Conservation (phyloP, 2,113 vertebrate genomes). For the Eonycteris spelaea region DNA sequence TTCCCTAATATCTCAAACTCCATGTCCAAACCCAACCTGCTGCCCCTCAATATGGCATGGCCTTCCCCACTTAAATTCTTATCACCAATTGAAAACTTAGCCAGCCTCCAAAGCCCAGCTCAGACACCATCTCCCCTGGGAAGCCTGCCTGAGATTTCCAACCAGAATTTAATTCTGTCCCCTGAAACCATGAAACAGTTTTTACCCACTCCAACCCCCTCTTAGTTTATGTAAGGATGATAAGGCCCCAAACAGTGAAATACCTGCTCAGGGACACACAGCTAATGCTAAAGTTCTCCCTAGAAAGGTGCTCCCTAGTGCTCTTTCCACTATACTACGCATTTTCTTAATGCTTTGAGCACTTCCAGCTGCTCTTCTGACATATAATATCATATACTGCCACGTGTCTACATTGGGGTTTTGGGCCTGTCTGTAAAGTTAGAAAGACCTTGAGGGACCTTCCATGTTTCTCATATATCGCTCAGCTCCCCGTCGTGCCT, state of each 20-base stretch:
- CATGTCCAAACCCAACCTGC: not conserved
- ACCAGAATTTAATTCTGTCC: not conserved
- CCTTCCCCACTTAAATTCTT: not conserved
- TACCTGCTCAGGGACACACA: not conserved
- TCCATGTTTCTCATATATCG: not conserved
- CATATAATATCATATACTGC: rapidly evolving
- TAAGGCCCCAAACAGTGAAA: not conserved
- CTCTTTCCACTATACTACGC: not conserved
- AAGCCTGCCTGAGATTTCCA: not conserved
- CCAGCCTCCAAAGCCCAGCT: not conserved
- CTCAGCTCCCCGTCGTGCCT: not conserved
- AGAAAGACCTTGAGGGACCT: not conserved
- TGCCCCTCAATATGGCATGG: not conserved
- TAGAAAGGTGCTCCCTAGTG: not conserved
- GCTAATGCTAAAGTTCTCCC: not conserved
- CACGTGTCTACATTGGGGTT: rapidly evolving
- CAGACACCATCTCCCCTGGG: not conserved
- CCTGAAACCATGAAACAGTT: not conserved
- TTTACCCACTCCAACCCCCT: not conserved
- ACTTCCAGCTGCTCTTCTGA: not conserved
- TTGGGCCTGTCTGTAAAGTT: not conserved
- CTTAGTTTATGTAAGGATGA: not conserved
- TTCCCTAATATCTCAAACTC: not conserved
- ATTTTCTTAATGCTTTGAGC: not conserved
- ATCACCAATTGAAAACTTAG: not conserved